Evolutionary conservation across 2,888 invertebrate genomes (phyloP), one percentile per base, ranked within the genome.

Genomic region (Arrhopalites spinosus): DNA sequence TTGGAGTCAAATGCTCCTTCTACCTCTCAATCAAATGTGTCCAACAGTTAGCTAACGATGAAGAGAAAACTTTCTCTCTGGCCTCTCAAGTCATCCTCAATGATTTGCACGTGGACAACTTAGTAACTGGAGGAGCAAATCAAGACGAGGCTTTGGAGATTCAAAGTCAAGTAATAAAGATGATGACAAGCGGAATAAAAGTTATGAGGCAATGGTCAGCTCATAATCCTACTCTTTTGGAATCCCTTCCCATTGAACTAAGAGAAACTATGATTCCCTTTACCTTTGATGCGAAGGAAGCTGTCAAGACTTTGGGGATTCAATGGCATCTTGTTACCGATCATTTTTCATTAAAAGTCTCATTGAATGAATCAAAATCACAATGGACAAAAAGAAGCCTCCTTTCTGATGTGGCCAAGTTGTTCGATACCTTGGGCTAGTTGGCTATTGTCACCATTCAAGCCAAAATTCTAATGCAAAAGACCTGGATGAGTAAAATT

Each of bases 31-130:
- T 79, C 0, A 43, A 84, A 61, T 80, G 78, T n/a, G 68, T 84
- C 11, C 59, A 80, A 63, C 80, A 83, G 73, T 61, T 84, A 23
- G 83, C 84, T 0, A 17, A 76, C 0, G 82, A 84, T 11, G 79
- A 81, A 27, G 53, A 20, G 25, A 7, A 63, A 5, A 68, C 73
- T 36, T 66, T 69, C 50, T 77, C 80, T 7, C 7, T 61, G 25
- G 81, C 78, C 1, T 66, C 79, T 8, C 50, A 79, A 36, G 72
- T 75, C 17, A n/a, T 47, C 11, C 25, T 47, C 17, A 25, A 20
- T 7, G 47, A 45, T 56, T 82, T 84, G 71, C 85, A 85, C 59
- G 81, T 85, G 15, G 84, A 85, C 63, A 84, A 85, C 76, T 73
- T 84, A 2, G 68, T 84, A 45, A 71, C 79, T 11, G 84, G 83